phyloP scores from a whole-genome alignment of 2,797 vertebrate genomes.

The Pseudomugil tenellus region DNA sequence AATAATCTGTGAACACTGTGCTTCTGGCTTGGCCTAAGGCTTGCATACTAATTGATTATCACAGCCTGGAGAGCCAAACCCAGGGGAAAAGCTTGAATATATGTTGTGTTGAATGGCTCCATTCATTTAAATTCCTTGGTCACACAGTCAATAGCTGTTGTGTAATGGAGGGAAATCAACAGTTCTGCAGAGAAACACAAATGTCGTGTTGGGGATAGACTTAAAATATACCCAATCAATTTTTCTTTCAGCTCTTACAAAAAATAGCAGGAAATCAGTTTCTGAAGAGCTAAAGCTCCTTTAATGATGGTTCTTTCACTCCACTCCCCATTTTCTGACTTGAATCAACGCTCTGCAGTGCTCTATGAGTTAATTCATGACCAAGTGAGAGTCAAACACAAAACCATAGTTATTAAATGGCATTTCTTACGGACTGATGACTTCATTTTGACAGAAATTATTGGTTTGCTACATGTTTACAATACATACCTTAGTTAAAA shows the following conservation, averaged over 20 bases:
- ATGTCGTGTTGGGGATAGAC: constrained; percentile 14
- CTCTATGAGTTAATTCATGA: neutral
- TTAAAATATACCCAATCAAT: constrained; percentile 51
- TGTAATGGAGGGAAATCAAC: constrained; percentile 34
- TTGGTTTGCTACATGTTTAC: no score
- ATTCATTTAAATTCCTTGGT: constrained; percentile 56
- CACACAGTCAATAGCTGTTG: constrained; percentile 43
- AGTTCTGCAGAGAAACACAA: constrained; percentile 16
- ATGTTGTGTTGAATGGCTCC: constrained; percentile 35
- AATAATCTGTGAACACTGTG: constrained; percentile 51
- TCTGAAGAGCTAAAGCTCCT: neutral
- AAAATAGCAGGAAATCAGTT: constrained; percentile 1
- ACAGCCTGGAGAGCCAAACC: constrained; percentile 37
- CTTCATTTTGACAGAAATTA: no score
- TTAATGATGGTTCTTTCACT: neutral
- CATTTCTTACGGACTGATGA: neutral
- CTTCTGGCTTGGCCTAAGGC: constrained; percentile 48
- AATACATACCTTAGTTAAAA: no score
- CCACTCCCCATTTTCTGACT: neutral
- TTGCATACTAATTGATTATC: constrained; percentile 54
- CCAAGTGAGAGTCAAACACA: neutral
- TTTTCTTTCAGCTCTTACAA: constrained; percentile 1
- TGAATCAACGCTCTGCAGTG: neutral
- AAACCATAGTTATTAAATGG: neutral
- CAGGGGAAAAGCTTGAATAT: constrained; percentile 48